phyloP scores from a whole-genome alignment of 2,888 invertebrate genomes.

The Ectemnius cavifrons region DNA sequence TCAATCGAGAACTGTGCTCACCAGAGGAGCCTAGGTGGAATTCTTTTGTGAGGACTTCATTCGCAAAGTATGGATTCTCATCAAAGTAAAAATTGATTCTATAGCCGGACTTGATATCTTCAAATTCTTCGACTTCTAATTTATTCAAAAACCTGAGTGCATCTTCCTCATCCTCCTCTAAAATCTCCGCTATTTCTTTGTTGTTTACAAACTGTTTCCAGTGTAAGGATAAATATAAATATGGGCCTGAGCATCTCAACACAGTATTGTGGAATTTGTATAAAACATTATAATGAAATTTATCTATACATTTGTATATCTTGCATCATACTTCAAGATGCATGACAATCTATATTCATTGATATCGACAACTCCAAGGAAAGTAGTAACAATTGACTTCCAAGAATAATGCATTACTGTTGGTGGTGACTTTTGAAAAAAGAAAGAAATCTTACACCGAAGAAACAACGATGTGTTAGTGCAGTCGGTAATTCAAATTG shows the following conservation, averaged over 20 bases:
- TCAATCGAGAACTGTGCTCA: constrained; percentile 65
- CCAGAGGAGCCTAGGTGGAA: constrained; percentile 84
- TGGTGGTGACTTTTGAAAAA: background rate
- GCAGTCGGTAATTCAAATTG: background rate
- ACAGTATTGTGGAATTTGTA: no score
- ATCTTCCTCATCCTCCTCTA: constrained; percentile 92
- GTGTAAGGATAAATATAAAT: constrained; percentile 67
- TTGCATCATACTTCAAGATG: no score
- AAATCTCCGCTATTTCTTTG: constrained; percentile 88
- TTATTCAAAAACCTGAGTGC: constrained; percentile 85
- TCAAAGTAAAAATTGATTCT: constrained; percentile 88
- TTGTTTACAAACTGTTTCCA: constrained; percentile 87
- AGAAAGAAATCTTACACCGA: no score
- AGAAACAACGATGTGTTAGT: no score
- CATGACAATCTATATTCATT: no score
- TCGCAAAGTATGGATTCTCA: constrained; percentile 90
- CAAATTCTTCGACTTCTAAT: constrained; percentile 91
- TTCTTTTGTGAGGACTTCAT: constrained; percentile 88
- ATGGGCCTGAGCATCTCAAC: background rate
- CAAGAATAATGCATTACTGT: no score
- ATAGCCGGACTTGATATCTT: constrained; percentile 92
- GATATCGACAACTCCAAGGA: no score
- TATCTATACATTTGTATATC: no score
- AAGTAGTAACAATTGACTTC: no score
- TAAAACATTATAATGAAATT: no score